Conservation (phyloP, 2,888 invertebrate species). For the Hyposoter didymator region DNA sequence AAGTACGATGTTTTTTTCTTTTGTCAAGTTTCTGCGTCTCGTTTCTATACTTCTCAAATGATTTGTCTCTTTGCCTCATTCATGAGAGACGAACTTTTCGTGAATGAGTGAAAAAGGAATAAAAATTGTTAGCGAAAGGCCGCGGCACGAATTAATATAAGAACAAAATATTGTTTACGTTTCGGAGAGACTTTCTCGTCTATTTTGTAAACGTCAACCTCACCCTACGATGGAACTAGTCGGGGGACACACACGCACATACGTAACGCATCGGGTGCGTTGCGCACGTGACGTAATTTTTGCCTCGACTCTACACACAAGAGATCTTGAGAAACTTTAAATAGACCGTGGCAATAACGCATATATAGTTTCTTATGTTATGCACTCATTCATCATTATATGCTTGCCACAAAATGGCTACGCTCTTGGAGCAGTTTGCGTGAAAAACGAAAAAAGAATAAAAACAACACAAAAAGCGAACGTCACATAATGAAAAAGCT, state of each 20-base stretch:
- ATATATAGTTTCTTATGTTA: conserved; percentile 23
- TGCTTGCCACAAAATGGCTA: not conserved
- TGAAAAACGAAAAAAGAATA: not conserved
- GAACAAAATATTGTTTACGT: conserved; percentile 14
- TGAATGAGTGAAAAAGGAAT: not conserved
- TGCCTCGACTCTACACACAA: conserved; percentile 43
- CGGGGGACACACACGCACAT: conserved; percentile 16
- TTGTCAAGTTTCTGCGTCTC: not conserved
- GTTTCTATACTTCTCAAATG: too few species aligned
- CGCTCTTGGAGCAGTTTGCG: not conserved
- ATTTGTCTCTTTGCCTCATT: too few species aligned
- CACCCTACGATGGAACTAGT: conserved; percentile 14
- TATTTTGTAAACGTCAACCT: conserved; percentile 21
- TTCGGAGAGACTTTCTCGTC: conserved; percentile 32
- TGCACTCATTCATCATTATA: conserved; percentile 18
- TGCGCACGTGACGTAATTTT: conserved; percentile 59
- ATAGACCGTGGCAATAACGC: conserved; percentile 63
- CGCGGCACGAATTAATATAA: not conserved
- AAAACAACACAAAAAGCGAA: not conserved
- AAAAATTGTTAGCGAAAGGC: not conserved
- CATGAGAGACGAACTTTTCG: too few species aligned
- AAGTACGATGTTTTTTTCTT: not conserved
- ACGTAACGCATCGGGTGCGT: conserved; percentile 59
- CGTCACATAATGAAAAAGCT: not conserved
- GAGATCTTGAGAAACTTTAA: conserved; percentile 67